These are phyloP conservation scores for Portunus trituberculatus DNA, from an alignment of 1,140 invertebrate species.

Conservation along the genomic window DNA sequence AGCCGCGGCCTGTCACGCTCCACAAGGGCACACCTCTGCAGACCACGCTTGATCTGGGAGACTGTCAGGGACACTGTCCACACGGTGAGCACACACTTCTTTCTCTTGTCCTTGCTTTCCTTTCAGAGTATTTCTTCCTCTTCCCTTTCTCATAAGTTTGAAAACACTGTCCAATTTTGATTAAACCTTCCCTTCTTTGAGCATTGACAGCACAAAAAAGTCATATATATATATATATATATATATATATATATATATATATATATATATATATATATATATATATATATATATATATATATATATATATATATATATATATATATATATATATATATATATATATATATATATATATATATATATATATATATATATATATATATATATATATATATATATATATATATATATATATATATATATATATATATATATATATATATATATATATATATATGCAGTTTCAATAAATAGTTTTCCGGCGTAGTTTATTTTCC, in stretches of 20 bases:
- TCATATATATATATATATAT: constrained; percentile 29
- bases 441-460: constrained; percentile 52
- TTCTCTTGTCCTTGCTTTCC: not conserved
- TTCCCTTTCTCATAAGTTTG: too few species aligned
- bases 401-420: constrained; percentile 67
- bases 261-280: constrained; percentile 49
- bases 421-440: constrained; percentile 68
- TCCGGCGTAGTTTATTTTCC: too few species aligned
- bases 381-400: constrained; percentile 68
- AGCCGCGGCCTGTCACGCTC: constrained; percentile 80
- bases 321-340: constrained; percentile 58
- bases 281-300: constrained; percentile 28
- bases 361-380: constrained; percentile 65
- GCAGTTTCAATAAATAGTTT: too few species aligned
- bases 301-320: too few species aligned
- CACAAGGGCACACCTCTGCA: constrained; percentile 82
- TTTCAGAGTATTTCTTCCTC: not conserved
- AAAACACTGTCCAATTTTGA: not conserved
- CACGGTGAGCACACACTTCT: constrained; percentile 78
- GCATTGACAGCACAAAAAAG: too few species aligned
- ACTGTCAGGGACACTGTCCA: constrained; percentile 81
- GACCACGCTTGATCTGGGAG: constrained; percentile 81
- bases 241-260: constrained; percentile 53
- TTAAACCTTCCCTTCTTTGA: not conserved
- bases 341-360: constrained; percentile 64